A percentile compares a stretch with the other conserved stretches of the same genome.
Evolutionary conservation across 2,888 invertebrate genomes (phyloP).

Genomic region (Lamproptera curius): DNA sequence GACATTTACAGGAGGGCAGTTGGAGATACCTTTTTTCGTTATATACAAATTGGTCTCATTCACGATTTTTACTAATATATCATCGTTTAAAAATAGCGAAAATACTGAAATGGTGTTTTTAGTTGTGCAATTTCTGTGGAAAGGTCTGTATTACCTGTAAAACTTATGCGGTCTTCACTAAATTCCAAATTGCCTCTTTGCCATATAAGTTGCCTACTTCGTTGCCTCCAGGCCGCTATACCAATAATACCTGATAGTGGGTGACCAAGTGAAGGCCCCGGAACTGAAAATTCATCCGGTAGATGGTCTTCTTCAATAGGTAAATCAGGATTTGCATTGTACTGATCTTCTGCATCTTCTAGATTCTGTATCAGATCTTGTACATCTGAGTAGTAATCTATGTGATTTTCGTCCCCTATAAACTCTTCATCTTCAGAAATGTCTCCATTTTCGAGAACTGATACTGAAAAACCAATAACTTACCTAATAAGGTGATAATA

Average conservation of each 20-base stretch:
- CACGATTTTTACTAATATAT: slow-evolving; percentile 11
- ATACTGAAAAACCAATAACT: too few relatives aligned
- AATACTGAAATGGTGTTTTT: slow-evolving; percentile 20
- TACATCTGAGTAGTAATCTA: slow-evolving; percentile 15
- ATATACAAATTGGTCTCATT: slow-evolving; percentile 24
- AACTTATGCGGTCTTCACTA: too few relatives aligned
- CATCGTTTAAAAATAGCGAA: slow-evolving; percentile 18
- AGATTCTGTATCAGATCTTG: slow-evolving; percentile 19
- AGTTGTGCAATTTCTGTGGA: slow-evolving; percentile 17
- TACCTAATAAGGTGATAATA: too few relatives aligned
- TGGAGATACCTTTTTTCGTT: slow-evolving; percentile 23
- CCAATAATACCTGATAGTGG: slow-evolving; percentile 16
- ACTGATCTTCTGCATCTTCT: slow-evolving; percentile 19
- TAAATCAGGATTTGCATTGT: slow-evolving; percentile 17
- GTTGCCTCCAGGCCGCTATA: slow-evolving; percentile 20
- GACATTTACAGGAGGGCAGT: slow-evolving; percentile 20
- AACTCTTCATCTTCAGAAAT: too few relatives aligned
- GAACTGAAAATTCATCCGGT: slow-evolving; percentile 15
- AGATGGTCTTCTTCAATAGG: slow-evolving; percentile 18
- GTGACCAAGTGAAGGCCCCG: slow-evolving; percentile 15
- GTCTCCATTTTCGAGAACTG: too few relatives aligned
- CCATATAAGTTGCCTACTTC: slow-evolving; percentile 18
- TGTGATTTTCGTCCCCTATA: too few relatives aligned
- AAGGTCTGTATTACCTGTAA: slow-evolving; percentile 23
- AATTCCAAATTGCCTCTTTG: slow-evolving; percentile 19